Percentiles rank a stretch among this genome's conserved stretches.
phyloP scores from a whole-genome alignment of 2,797 vertebrate species.

The Amblyraja radiata region DNA sequence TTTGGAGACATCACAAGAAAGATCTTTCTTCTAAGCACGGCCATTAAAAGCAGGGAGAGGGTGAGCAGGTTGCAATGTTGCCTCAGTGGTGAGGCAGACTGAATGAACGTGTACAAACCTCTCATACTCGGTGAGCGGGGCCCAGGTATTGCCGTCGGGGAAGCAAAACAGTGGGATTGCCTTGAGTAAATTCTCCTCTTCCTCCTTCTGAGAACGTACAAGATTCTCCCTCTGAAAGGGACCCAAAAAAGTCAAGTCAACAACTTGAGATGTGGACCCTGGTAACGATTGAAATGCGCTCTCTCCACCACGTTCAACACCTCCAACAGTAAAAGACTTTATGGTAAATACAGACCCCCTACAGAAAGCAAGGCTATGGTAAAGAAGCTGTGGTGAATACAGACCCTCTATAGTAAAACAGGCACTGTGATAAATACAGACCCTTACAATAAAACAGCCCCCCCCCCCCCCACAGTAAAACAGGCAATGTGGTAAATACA shows the following conservation, averaged over 20 bases:
- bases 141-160: constrained; percentile 82
- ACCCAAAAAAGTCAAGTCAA: background rate
- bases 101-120: constrained; percentile 58
- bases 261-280: background rate
- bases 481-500: too few species aligned
- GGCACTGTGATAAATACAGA: background rate
- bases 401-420: background rate
- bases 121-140: constrained; percentile 69
- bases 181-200: constrained; percentile 77
- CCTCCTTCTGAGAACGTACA: constrained; percentile 77
- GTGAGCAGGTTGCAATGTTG: background rate
- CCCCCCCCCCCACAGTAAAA: too few species aligned
- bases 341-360: background rate
- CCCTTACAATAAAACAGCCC: too few species aligned
- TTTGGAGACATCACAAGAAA: background rate
- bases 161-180: constrained; percentile 93
- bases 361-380: background rate
- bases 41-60: background rate
- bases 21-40: background rate
- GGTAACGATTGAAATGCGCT: background rate
- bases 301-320: background rate
- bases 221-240: constrained; percentile 69
- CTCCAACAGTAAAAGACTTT: background rate
- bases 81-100: background rate
- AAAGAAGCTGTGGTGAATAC: background rate